Evolutionary conservation across 2,888 invertebrate genomes (phyloP).

Genomic region (Stenchaetothrips biformis): DNA sequence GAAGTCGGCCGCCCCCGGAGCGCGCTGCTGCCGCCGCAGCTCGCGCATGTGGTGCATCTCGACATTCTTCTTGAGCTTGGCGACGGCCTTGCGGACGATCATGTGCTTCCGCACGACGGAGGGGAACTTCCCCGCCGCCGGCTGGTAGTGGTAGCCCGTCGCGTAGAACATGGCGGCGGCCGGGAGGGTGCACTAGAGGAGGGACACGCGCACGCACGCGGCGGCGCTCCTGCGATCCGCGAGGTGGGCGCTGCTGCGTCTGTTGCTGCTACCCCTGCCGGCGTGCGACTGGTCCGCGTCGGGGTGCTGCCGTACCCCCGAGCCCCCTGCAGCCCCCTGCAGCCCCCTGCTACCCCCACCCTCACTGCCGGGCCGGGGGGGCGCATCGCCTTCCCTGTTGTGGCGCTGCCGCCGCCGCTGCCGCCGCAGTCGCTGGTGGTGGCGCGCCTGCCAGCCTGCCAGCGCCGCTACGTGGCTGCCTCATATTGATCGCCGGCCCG

Average conservation of each 20-base stretch:
- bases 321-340: background rate
- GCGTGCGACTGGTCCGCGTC: constrained; percentile 25
- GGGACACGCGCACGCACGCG: background rate
- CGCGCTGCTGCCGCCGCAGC: background rate
- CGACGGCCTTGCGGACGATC: background rate
- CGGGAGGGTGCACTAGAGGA: background rate
- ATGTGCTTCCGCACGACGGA: constrained; percentile 5
- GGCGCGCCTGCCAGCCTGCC: no score
- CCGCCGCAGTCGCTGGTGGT: background rate
- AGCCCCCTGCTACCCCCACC: background rate
- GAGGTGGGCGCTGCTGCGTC: background rate
- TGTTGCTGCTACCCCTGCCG: background rate
- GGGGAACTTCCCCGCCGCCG: constrained; percentile 11
- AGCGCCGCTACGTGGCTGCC: background rate
- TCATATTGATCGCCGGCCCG: background rate
- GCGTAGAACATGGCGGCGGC: constrained; percentile 5
- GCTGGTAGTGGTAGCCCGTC: constrained; percentile 10
- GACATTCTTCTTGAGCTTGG: background rate
- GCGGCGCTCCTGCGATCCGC: background rate
- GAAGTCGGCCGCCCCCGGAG: background rate
- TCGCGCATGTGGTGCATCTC: constrained; percentile 22
- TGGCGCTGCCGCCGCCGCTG: background rate
- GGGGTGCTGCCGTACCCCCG: background rate
- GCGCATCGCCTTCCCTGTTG: background rate
- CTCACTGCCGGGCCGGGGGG: background rate